Evolutionary conservation across 2,113 vertebrate species (phyloP).

Genomic region (Myocastor coypus): DNA sequence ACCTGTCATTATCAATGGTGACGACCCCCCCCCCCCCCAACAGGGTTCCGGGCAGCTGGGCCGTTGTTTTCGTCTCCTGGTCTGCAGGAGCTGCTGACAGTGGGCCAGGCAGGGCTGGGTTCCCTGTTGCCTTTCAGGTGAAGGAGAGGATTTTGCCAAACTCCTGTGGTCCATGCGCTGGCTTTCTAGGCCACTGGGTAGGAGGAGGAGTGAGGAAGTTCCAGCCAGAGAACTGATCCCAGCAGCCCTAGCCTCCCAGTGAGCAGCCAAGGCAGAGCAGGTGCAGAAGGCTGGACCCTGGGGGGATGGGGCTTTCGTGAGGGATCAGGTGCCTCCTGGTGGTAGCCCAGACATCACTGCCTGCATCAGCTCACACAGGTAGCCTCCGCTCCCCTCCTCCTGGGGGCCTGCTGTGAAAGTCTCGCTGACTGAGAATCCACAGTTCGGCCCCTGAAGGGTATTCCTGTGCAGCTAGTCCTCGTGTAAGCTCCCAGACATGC

Average conservation of each 20-base stretch:
- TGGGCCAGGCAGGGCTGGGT: neutral
- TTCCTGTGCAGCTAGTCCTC: accelerated
- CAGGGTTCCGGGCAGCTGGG: neutral
- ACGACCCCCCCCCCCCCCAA: no score
- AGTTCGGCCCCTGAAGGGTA: accelerated
- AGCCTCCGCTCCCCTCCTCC: accelerated
- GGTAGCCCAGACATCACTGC: accelerated
- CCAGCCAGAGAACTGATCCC: neutral
- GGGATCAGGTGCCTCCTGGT: neutral
- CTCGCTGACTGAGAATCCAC: accelerated
- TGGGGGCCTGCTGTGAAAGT: neutral
- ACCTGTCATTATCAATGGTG: neutral
- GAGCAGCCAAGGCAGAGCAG: neutral
- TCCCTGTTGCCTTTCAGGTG: accelerated
- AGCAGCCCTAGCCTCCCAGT: neutral
- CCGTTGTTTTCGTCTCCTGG: neutral
- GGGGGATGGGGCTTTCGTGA: accelerated
- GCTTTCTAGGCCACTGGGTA: neutral
- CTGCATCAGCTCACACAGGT: accelerated
- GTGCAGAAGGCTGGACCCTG: neutral
- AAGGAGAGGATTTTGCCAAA: neutral
- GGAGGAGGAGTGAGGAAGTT: neutral
- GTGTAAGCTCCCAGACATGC: neutral
- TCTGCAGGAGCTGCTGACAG: neutral
- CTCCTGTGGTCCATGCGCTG: accelerated